Evolutionary conservation across 92 coral and sea anemone species (phyloP).

Genomic region (Porites lobata): DNA sequence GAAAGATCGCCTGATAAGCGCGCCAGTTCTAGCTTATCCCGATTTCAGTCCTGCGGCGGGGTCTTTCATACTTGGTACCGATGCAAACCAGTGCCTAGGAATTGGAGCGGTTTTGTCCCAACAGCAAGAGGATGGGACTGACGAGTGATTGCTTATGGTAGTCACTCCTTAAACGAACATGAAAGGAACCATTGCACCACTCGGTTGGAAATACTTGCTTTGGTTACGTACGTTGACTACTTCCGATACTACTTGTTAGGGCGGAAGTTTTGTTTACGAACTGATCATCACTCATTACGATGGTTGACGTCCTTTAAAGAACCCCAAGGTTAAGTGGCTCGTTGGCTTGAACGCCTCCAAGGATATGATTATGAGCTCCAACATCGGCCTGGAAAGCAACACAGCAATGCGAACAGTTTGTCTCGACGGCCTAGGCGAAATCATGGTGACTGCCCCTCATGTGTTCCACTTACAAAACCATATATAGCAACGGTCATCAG

Average conservation of each 20-base stretch:
- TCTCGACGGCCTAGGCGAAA: conserved; percentile 54
- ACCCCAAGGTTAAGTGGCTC: conserved; percentile 68
- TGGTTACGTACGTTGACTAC: conserved; percentile 54
- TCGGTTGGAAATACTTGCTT: conserved; percentile 61
- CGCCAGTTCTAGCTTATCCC: conserved; percentile 73
- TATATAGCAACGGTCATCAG: conserved; percentile 13
- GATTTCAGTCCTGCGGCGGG: conserved; percentile 60
- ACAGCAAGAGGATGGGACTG: conserved; percentile 58
- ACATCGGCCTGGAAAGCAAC: conserved; percentile 64
- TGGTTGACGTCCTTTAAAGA: conserved; percentile 66
- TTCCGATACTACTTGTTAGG: conserved; percentile 62
- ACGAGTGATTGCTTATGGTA: conserved; percentile 66
- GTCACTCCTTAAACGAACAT: conserved; percentile 61
- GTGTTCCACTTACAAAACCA: conserved; percentile 24
- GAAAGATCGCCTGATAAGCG: conserved; percentile 30
- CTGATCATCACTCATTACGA: conserved; percentile 50
- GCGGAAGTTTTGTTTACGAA: conserved; percentile 36
- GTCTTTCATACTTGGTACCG: neutral
- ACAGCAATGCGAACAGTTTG: conserved; percentile 66
- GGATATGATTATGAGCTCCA: conserved; percentile 69
- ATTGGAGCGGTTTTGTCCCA: conserved; percentile 65
- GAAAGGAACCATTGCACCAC: conserved; percentile 72
- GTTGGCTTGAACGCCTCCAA: conserved; percentile 68
- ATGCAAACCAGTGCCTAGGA: conserved; percentile 46
- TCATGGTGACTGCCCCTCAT: conserved; percentile 71